phyloP scores from a whole-genome alignment of 2,113 vertebrate genomes.

The Riparia riparia region DNA sequence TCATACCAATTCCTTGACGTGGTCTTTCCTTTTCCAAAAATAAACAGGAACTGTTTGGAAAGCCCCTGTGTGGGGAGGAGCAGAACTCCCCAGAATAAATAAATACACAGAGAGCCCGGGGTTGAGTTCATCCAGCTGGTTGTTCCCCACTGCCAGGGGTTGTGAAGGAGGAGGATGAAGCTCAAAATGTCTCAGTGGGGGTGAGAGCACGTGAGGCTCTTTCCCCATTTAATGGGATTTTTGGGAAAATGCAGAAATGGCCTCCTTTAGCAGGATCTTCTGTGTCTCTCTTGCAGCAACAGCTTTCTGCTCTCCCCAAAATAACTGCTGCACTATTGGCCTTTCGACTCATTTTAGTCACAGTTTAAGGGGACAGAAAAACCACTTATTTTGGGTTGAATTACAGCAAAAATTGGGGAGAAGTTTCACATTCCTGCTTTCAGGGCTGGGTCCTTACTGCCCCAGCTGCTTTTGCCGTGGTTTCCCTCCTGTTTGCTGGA shows the following conservation, averaged over 20 bases:
- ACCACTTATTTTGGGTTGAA: neutral
- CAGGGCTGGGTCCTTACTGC: neutral
- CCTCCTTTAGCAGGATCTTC: neutral
- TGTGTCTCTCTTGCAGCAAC: accelerated
- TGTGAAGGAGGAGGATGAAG: neutral
- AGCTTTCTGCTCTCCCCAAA: neutral
- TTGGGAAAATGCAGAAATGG: neutral
- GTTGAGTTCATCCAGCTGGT: neutral
- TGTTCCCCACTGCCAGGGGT: neutral
- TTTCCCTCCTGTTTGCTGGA: accelerated
- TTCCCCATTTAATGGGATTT: neutral
- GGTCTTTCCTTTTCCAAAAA: constrained; percentile 37
- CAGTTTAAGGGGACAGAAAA: neutral
- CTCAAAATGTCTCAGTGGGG: neutral
- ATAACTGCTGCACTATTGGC: accelerated
- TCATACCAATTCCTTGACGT: constrained; percentile 34
- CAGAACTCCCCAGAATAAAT: constrained; percentile 20
- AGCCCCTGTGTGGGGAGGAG: neutral
- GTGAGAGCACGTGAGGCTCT: neutral
- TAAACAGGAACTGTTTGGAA: constrained; percentile 50
- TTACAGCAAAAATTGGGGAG: accelerated
- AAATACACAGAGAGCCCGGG: accelerated
- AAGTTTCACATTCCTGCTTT: neutral
- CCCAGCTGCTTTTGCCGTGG: neutral
- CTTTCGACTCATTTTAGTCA: neutral